Conservation (phyloP, 2,888 invertebrate species). For the Sarcophaga subvicina region DNA sequence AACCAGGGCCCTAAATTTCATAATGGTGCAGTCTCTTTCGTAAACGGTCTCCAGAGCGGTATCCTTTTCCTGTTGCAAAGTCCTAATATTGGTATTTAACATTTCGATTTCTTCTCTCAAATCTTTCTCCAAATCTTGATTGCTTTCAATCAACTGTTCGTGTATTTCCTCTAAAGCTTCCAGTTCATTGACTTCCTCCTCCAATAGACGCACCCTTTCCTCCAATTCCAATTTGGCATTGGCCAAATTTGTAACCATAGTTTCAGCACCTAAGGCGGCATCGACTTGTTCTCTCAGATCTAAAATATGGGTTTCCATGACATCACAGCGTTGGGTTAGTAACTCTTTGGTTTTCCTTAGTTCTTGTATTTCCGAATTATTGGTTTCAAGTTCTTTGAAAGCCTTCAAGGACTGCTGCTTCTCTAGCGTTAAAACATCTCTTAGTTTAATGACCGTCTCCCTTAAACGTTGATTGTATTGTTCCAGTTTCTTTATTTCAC, state of each 20-base stretch:
- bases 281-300: conserved; percentile 98
- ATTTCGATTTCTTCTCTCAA: conserved; percentile 96
- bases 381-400: conserved; percentile 94
- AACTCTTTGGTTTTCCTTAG: conserved; percentile 93
- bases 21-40: conserved; percentile 95
- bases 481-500: conserved; percentile 90
- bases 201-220: conserved; percentile 92
- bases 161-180: conserved; percentile 97
- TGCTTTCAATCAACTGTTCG: conserved; percentile 97
- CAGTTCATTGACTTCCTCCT: conserved; percentile 95
- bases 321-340: conserved; percentile 88
- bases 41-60: conserved; percentile 94
- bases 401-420: conserved; percentile 95
- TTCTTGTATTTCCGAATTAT: conserved; percentile 92
- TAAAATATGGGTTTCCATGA: conserved; percentile 93
- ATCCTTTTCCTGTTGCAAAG: conserved; percentile 91
- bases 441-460: conserved; percentile 95
- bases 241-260: conserved; percentile 98
- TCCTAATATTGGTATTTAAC: conserved; percentile 90
- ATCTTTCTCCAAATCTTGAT: conserved; percentile 96
- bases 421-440: conserved; percentile 96
- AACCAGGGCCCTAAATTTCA: conserved; percentile 96
- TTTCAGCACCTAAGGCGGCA: conserved; percentile 98
- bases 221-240: conserved; percentile 96
- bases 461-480: conserved; percentile 96